Percentiles rank a stretch among this genome's conserved stretches.
phyloP scores from a whole-genome alignment of 1,140 invertebrate genomes.

The Drosophila varians region DNA sequence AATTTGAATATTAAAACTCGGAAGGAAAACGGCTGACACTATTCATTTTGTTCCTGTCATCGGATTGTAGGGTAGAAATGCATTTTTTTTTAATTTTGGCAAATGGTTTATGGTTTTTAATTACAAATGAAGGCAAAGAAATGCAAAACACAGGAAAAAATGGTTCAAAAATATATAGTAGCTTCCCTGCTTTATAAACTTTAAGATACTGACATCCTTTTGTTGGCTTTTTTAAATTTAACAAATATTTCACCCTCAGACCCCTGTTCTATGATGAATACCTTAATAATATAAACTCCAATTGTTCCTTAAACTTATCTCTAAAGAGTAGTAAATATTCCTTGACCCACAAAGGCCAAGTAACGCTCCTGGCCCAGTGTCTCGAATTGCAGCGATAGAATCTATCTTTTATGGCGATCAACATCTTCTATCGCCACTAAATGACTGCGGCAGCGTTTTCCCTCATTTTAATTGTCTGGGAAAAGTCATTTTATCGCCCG shows the following conservation, averaged over 20 bases:
- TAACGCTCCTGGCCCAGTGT: slow-evolving; percentile 1
- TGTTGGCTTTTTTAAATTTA: neutral
- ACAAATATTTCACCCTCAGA: neutral
- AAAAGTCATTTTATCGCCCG: slow-evolving; percentile 60
- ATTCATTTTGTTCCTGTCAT: slow-evolving; percentile 36
- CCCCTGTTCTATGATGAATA: neutral
- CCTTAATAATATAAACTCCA: no score
- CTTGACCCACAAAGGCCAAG: slow-evolving; percentile 8
- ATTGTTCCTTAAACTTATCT: slow-evolving; percentile 8
- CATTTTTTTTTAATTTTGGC: slow-evolving; percentile 8
- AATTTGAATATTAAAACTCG: slow-evolving; percentile 56
- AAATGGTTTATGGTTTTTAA: slow-evolving; percentile 6
- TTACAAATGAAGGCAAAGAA: neutral
- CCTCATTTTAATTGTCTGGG: slow-evolving; percentile 74
- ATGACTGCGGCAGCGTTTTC: slow-evolving; percentile 24
- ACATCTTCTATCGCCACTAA: slow-evolving; percentile 28
- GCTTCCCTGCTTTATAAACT: no score
- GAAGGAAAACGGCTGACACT: slow-evolving; percentile 24
- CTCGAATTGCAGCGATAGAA: slow-evolving; percentile 20
- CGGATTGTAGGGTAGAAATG: slow-evolving; percentile 15
- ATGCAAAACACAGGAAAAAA: neutral
- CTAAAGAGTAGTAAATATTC: neutral
- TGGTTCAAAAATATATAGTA: no score
- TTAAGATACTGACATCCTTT: no score
- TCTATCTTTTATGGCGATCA: slow-evolving; percentile 38